Evolutionary conservation across 2,797 vertebrate species (phyloP), one percentile per base, ranked within the genome.

Genomic region (Balearica regulorum): DNA sequence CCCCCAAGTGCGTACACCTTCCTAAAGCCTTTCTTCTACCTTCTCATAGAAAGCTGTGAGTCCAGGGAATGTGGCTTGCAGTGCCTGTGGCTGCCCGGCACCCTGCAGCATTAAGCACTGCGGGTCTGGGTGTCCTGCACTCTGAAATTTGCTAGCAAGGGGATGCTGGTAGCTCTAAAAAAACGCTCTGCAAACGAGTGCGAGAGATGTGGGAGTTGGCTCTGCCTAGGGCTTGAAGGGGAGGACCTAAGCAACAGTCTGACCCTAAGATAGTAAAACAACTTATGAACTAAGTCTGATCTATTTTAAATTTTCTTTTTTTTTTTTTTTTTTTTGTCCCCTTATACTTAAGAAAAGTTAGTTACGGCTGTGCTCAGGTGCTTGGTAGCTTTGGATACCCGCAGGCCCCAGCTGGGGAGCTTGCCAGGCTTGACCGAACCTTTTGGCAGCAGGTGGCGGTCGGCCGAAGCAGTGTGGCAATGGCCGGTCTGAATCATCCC

Each of bases 391-490:
- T 83, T 83, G 54, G 54, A 15, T 85, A 51, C 44, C 86, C 1
- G 5, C 61, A 66, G 86, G 71, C 44, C 86, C 44, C 33, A 53
- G 48, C 70, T 58, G 48, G n/a, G 46, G 64, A 87, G 61, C 26
- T 64, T 68, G 46, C 37, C 68, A 43, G 39, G 49, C 39, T 77
- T 79, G 71, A 78, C 89, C 71, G 68, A 64, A 86, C n/a, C 48
- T 55, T 84, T 66, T 33, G 22, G 76, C 61, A 91, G 51, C 0
- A 0, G n/a, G 33, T 16, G 33, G 37, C 5, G 2, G 64, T 55
- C 55, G 72, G 41, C 55, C 2, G 0, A 31, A 85, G 60, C 2
- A 0, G 18, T 21, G 18, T 0, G 0, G 49, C 2, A 9, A 6
- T 0, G 19, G 49, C 53, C 4, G 0, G 28, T 12, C 37, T 87